A percentile compares a stretch with the other conserved stretches of the same genome.
Evolutionary conservation across 2,113 vertebrate genomes (phyloP).

Genomic region (Etheostoma cragini): DNA sequence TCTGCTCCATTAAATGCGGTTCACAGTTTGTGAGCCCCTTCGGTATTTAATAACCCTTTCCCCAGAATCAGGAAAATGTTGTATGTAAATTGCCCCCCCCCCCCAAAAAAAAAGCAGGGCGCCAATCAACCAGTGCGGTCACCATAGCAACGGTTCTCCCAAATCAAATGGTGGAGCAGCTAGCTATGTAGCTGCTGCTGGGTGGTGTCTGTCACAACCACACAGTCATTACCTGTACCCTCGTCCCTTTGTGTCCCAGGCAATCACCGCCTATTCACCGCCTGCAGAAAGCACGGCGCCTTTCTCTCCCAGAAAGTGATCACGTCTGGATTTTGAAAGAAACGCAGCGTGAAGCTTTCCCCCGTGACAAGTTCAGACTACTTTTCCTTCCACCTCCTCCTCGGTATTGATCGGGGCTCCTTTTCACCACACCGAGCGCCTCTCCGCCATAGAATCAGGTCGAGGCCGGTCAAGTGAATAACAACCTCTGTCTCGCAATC

Average conservation of each 20-base stretch:
- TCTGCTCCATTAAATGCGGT: not conserved
- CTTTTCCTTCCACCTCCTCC: constrained; percentile 48
- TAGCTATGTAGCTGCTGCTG: constrained; percentile 51
- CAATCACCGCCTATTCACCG: constrained; percentile 77
- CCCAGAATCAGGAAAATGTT: constrained; percentile 18
- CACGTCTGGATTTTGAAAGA: constrained; percentile 51
- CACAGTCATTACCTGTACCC: constrained; percentile 72
- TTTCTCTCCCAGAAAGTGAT: constrained; percentile 56
- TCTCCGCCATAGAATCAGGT: constrained; percentile 46
- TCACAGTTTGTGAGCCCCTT: not conserved
- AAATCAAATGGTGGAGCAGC: constrained; percentile 60
- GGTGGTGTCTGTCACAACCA: constrained; percentile 65
- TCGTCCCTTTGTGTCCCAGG: constrained; percentile 60
- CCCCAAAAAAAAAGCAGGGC: constrained; percentile 33
- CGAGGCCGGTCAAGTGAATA: constrained; percentile 58
- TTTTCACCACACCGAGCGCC: constrained; percentile 19
- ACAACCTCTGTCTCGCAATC: constrained; percentile 57
- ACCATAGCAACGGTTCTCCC: constrained; percentile 61
- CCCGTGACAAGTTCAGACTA: constrained; percentile 55
- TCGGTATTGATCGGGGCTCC: constrained; percentile 52
- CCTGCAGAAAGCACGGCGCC: constrained; percentile 34
- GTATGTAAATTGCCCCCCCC: constrained; percentile 35
- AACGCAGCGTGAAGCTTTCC: constrained; percentile 52
- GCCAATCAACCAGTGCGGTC: constrained; percentile 52
- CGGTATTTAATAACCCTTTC: constrained; percentile 19